These are phyloP conservation scores for Apamea epomidion DNA, from an alignment of 2,888 invertebrate genomes.

Conservation along the genomic window DNA sequence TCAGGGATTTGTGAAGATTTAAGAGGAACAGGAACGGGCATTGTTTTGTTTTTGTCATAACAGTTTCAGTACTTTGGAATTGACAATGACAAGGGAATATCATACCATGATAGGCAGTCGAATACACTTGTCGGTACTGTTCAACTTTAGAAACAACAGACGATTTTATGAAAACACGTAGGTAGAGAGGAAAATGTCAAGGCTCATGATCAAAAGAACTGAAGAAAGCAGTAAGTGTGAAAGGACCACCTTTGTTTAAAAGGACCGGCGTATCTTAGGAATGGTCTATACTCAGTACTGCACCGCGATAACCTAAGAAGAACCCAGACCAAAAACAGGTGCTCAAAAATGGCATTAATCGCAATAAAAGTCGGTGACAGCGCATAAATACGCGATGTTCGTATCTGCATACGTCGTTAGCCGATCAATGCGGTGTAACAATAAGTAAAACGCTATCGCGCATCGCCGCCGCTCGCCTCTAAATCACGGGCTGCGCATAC, in stretches of 20 bases:
- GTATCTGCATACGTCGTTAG: conserved; percentile 76
- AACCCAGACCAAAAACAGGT: conserved; percentile 63
- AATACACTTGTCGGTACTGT: background rate
- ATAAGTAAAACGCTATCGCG: conserved; percentile 84
- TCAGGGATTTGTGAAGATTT: conserved; percentile 55
- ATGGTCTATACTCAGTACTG: background rate
- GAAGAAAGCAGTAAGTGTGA: background rate
- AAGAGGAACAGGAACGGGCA: conserved; percentile 1
- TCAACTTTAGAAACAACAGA: background rate
- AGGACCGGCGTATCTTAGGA: background rate
- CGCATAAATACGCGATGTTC: conserved; percentile 75
- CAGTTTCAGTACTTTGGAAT: background rate
- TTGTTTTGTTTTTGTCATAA: conserved; percentile 15
- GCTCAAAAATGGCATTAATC: conserved; percentile 73
- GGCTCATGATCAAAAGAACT: background rate
- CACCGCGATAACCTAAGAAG: conserved; percentile 23
- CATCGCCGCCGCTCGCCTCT: conserved; percentile 77
- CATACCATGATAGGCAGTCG: background rate
- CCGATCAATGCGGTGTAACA: conserved; percentile 81
- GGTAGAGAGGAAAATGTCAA: background rate
- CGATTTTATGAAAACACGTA: background rate
- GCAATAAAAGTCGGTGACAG: conserved; percentile 81
- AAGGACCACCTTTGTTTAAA: background rate
- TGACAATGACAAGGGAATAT: background rate
- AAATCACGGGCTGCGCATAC: conserved; percentile 79